Conservation (phyloP, 1,140 invertebrate genomes). For the Temnothorax nylanderi region DNA sequence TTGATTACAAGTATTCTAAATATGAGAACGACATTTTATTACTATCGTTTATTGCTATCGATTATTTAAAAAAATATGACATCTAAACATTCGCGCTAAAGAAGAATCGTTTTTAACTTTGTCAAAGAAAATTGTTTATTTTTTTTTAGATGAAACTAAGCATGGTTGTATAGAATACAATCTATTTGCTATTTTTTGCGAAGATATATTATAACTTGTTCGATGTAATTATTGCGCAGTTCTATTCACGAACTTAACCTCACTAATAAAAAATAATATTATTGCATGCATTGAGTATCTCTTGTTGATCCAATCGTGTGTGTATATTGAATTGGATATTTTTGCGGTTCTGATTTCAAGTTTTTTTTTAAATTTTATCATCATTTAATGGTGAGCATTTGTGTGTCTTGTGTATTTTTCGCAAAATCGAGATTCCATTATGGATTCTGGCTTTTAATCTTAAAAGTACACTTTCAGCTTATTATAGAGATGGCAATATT, state of each 20-base stretch:
- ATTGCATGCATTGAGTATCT: not conserved
- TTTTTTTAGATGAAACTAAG: not conserved
- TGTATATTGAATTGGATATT: not conserved
- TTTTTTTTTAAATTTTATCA: not conserved
- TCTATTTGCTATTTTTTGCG: not conserved
- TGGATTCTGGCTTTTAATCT: slow-evolving; percentile 6
- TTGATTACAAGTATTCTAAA: not conserved
- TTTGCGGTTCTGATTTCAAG: not conserved
- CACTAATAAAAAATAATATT: slow-evolving; percentile 2
- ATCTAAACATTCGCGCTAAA: not conserved
- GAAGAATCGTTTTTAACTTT: not conserved
- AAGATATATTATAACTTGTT: not conserved
- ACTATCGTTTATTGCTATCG: not conserved
- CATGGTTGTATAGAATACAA: too few relatives aligned
- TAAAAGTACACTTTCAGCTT: not conserved
- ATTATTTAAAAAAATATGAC: not conserved
- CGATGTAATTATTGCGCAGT: not conserved
- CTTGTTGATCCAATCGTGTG: not conserved
- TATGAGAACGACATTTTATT: not conserved
- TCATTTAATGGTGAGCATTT: not conserved
- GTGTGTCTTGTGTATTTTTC: not conserved
- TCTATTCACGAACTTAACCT: not conserved
- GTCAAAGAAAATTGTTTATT: not conserved
- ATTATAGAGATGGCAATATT: not conserved
- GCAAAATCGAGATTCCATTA: not conserved